Evolutionary conservation across 1,140 invertebrate species (phyloP), one percentile per base, ranked within the genome.

Genomic region (Drosophila baimaii): DNA sequence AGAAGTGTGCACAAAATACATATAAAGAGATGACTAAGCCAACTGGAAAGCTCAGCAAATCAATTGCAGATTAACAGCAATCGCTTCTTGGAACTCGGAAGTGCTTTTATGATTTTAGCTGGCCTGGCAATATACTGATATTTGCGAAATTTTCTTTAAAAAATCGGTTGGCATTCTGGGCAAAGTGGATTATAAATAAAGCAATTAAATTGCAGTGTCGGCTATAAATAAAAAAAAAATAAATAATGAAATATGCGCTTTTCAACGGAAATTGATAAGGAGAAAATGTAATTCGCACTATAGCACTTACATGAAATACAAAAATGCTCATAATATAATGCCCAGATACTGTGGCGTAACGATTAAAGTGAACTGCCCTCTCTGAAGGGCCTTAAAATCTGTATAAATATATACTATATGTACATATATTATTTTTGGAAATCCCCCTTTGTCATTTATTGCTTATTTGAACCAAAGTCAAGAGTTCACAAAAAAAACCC

Each of bases 51-150:
- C 66, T 29, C n/a, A 29, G 31, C 37, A 37, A 70, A 70, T 70
- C 49, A 17, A 54, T 69, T 35, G 17, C 13, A 15, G 47, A 56
- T 70, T 69, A 54, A 43, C 35, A 27, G 3, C 9, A 54, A 41
- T 55, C 31, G 39, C 10, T 57, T 47, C 65, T 39, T 37, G 33
- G 41, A 71, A 70, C 9, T 49, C 41, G 64, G 41, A 71, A 71
- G 31, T 70, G 41, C n/a, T 23, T 15, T 13, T 2, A 23, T 33
- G 9, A 17, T 21, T 29, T 23, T 46, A 41, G 49, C 19, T 12
- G 15, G 12, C 6, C 0, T 21, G 23, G 27, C 44, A 63, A 19
- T 19, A 31, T n/a, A 17, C 46, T 12, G 1, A 17, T n/a, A 52
- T 23, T 54, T 52, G 7, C n/a, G 2, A 33, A 52, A 33, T 3